Evolutionary conservation across 2,113 vertebrate genomes (phyloP).

Genomic region (Salvelinus alpinus): DNA sequence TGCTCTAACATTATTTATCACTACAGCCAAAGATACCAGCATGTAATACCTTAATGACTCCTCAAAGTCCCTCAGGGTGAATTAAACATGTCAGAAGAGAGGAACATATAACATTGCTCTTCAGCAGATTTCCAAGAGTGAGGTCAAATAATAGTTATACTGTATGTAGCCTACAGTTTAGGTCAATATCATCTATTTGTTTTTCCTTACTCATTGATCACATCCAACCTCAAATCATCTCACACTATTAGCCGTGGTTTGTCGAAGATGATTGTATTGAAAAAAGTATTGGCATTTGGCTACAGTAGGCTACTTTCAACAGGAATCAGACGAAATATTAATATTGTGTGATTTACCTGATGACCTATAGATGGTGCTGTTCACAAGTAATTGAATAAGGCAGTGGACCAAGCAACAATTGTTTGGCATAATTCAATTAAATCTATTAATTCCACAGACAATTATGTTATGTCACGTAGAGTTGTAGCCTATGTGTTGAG

Average conservation of each 20-base stretch:
- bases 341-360: neutral
- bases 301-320: neutral
- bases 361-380: neutral
- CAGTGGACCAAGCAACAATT: neutral
- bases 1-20: neutral
- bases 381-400: neutral
- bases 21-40: neutral
- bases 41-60: neutral
- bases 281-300: neutral
- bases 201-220: too few species aligned
- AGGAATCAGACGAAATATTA: neutral
- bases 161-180: neutral
- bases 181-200: neutral
- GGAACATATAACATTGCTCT: too few species aligned
- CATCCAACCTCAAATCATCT: neutral
- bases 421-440: too few species aligned
- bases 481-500: neutral
- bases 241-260: neutral
- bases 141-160: neutral
- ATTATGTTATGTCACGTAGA: neutral
- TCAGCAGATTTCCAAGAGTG: neutral
- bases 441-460: neutral
- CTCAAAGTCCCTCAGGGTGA: neutral
- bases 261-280: neutral
- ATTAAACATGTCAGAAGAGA: neutral